These are phyloP conservation scores for Apistogramma diplotaenia DNA, from an alignment of 2,113 vertebrate species.

Conservation along the genomic window DNA sequence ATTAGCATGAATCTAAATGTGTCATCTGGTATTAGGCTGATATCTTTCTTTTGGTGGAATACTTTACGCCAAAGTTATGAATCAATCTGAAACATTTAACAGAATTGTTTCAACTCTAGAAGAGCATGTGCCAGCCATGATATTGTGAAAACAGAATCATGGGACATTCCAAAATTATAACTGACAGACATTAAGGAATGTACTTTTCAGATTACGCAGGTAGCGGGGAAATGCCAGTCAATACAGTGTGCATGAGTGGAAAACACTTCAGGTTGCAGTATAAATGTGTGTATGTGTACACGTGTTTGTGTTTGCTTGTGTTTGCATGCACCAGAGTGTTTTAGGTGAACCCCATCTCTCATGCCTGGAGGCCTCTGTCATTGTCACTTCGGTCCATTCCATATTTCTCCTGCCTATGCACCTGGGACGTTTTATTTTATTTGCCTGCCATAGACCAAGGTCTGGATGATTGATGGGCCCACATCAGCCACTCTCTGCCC, in stretches of 20 bases:
- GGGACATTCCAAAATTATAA: background rate
- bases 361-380: constrained; percentile 52
- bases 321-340: constrained; percentile 26
- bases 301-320: background rate
- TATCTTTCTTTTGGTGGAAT: background rate
- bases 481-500: constrained; percentile 50
- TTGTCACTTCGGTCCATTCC: constrained; percentile 58
- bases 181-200: background rate
- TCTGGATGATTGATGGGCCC: constrained; percentile 66
- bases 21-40: background rate
- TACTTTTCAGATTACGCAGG: background rate
- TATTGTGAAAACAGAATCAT: background rate
- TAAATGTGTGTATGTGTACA: background rate
- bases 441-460: constrained; percentile 69
- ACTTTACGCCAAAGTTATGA: background rate
- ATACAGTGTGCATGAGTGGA: background rate
- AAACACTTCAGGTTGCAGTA: background rate
- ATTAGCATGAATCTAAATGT: background rate
- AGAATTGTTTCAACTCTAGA: background rate
- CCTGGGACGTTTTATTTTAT: constrained; percentile 71
- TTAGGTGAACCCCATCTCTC: constrained; percentile 27
- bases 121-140: background rate
- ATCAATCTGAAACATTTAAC: background rate
- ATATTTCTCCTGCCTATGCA: constrained; percentile 68
- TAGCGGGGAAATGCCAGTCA: background rate